phyloP scores from a whole-genome alignment of 1,140 invertebrate genomes.

The Neoseiulus cucumeris region DNA sequence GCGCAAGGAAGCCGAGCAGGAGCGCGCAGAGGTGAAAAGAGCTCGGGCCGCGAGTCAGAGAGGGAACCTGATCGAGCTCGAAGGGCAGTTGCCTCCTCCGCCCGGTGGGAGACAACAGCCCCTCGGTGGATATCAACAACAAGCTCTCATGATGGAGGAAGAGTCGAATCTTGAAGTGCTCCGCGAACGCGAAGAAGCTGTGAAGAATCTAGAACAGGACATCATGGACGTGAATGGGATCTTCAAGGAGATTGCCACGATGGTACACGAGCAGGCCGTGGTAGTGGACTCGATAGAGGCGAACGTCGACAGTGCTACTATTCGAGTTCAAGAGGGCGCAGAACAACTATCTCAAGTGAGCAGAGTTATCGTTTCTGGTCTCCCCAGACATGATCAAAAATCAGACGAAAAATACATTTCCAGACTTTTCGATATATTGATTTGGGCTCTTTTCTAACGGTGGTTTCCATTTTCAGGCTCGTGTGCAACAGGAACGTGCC shows the following conservation, averaged over 20 bases:
- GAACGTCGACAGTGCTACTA: conserved; percentile 68
- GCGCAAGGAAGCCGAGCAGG: conserved; percentile 54
- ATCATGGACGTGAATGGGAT: conserved; percentile 93
- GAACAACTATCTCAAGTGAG: conserved; percentile 58
- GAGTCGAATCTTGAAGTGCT: conserved; percentile 62
- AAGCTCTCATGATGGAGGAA: conserved; percentile 53
- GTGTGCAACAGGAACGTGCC: background rate
- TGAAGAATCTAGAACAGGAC: conserved; percentile 69
- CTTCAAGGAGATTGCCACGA: conserved; percentile 84
- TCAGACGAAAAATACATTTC: no score
- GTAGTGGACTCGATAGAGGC: conserved; percentile 91
- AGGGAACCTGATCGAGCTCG: conserved; percentile 38
- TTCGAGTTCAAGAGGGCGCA: conserved; percentile 59
- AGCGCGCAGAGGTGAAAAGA: conserved; percentile 49
- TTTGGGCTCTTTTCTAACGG: no score
- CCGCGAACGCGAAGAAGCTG: conserved; percentile 71
- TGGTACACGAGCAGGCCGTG: conserved; percentile 94
- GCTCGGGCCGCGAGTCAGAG: conserved; percentile 25
- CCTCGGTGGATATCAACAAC: conserved; percentile 17
- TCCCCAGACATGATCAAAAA: no score
- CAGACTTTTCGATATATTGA: no score
- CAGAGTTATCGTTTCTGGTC: no score
- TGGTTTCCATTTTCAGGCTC: background rate
- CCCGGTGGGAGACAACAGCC: background rate
- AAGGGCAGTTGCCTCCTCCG: conserved; percentile 16